Evolutionary conservation across 64 coral and sea anemone species (phyloP).

Genomic region (Dendronephthya gigantea): DNA sequence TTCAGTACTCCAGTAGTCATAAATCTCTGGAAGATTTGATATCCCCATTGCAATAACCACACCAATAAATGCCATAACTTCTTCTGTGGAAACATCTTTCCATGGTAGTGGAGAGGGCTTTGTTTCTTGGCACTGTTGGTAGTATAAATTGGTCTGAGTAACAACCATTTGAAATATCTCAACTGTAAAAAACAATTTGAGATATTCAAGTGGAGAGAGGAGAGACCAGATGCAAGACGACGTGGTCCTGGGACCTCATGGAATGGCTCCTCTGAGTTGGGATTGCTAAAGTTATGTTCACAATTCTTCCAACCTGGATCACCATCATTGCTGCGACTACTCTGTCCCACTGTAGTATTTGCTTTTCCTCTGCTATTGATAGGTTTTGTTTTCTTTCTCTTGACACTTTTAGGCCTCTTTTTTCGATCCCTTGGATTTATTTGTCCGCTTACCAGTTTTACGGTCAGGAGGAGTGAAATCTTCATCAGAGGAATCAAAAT

Average conservation of each 20-base stretch:
- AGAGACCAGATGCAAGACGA: not conserved
- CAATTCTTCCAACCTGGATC: not conserved
- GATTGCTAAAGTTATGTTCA: not conserved
- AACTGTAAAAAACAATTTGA: too few species aligned
- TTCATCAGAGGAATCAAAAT: too few species aligned
- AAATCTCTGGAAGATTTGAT: not conserved
- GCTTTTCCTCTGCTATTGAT: not conserved
- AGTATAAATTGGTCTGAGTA: not conserved
- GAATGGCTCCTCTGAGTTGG: not conserved
- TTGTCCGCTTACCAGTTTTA: too few species aligned
- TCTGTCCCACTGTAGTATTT: too few species aligned
- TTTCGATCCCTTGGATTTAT: too few species aligned
- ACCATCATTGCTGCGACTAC: not conserved
- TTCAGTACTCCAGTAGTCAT: not conserved
- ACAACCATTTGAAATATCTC: not conserved
- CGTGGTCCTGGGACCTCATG: not conserved
- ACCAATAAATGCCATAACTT: not conserved
- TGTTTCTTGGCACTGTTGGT: not conserved
- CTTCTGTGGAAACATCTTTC: not conserved
- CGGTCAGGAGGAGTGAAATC: too few species aligned
- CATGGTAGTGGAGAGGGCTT: not conserved
- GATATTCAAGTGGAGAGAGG: not conserved
- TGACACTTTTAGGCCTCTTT: not conserved
- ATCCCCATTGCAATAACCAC: slow-evolving; percentile 7
- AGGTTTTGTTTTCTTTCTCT: not conserved